phyloP scores from a whole-genome alignment of 53 echinoderm and acorn worm species.

The Mesocentrotus franciscanus region DNA sequence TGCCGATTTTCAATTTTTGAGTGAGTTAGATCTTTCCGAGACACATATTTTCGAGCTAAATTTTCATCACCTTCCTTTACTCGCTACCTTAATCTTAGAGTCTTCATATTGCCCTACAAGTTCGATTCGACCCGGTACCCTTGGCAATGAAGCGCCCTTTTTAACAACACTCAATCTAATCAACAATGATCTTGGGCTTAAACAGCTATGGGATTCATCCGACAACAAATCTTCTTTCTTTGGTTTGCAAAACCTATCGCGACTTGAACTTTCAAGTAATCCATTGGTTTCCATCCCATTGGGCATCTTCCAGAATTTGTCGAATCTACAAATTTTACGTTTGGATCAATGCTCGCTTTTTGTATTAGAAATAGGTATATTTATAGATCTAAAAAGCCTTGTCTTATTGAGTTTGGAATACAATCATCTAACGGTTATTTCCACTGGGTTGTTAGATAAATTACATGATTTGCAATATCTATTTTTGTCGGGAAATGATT shows the following conservation, averaged over 20 bases:
- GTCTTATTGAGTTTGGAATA: not conserved
- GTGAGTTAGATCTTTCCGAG: not conserved
- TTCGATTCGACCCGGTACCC: not conserved
- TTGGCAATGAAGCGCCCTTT: not conserved
- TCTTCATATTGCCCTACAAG: not conserved
- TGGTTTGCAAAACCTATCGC: not conserved
- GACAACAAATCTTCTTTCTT: not conserved
- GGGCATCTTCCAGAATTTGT: not conserved
- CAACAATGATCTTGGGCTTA: not conserved
- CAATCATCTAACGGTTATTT: not conserved
- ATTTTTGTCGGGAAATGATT: not conserved
- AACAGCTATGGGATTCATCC: not conserved
- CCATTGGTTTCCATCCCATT: not conserved
- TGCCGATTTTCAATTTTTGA: not conserved
- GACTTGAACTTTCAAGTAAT: not conserved
- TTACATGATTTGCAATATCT: not conserved
- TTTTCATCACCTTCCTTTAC: not conserved
- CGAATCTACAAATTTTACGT: not conserved
- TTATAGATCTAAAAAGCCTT: not conserved
- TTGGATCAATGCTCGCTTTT: not conserved
- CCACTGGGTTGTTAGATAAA: not conserved
- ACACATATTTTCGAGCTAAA: not conserved
- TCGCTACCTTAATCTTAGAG: not conserved
- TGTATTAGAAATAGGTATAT: not conserved
- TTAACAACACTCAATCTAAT: not conserved